Base-by-base conservation (phyloP, 1,140 invertebrate species). In the Cydia strobilella region DNA sequence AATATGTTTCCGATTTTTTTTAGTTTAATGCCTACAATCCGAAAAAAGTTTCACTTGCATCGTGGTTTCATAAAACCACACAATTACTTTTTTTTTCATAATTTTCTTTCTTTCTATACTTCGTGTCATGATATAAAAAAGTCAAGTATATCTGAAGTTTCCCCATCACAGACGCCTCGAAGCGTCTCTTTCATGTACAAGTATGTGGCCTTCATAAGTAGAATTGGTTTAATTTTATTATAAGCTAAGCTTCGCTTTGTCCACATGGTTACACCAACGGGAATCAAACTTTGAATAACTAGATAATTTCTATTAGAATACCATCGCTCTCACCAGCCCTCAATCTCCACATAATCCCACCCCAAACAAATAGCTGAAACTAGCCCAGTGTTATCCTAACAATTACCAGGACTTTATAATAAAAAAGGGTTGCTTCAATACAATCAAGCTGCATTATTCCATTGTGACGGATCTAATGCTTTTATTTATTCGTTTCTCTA, bases 361-460 rank as follows among this genome's bases (percentile, higher is more conserved):
- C 20, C 42, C 39, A 48, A 42, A 73, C 72, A 73, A 73, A 73
- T 42, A 51, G 18, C 72, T n/a, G 45, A 48, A 73, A 73, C 72
- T 54, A 54, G 74, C 72, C 66, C 65, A 65, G 31, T 75, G 78
- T 79, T 73, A 76, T 79, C 75, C 78, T 77, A 59, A 77, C 74
- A 79, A 73, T 77, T 77, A 79, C 74, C 39, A 77, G 31, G 75
- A 48, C 6, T 59, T 59, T 73, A 62, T 31, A 42, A 54, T 72
- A 42, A 74, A 45, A 79, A 79, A 77, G 78, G 78, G 75, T 80
- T 76, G 74, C 18, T 71, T 76, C 76, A 80, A 80, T 80, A 77
- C 76, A 77, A 79, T 79, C 76, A 76, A 54, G 74, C 77, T 65
- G 69, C 62, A 79, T 79, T 72, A 79, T 74, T 69, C 75, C 51